Conservation (phyloP, 2,888 invertebrate genomes). For the Diaphora mendica region DNA sequence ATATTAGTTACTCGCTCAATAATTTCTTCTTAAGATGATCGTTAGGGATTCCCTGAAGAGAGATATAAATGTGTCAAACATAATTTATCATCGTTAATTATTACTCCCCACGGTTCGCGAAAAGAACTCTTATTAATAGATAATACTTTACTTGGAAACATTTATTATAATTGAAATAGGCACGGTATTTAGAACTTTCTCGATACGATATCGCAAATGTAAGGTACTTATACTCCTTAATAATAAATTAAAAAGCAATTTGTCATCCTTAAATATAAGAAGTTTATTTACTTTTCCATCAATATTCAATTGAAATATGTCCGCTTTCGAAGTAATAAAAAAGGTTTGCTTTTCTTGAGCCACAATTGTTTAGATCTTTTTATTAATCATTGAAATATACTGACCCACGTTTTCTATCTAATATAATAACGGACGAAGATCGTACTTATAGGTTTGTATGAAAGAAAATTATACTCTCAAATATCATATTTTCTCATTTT, state of each 20-base stretch:
- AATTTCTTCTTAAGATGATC: background rate
- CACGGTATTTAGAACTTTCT: background rate
- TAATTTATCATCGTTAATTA: constrained; percentile 3
- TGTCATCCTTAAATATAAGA: background rate
- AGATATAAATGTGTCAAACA: constrained; percentile 2
- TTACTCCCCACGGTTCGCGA: background rate
- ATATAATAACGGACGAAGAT: background rate
- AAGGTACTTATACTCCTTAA: background rate
- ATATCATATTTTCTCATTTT: no score
- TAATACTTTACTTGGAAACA: background rate
- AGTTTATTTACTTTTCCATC: background rate
- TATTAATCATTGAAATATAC: background rate
- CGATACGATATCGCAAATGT: background rate
- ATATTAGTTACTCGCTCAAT: background rate
- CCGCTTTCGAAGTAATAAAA: background rate
- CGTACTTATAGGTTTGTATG: background rate
- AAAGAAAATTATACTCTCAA: background rate
- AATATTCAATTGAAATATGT: background rate
- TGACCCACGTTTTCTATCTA: background rate
- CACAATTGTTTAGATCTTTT: background rate
- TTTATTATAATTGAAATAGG: background rate
- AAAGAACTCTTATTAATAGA: background rate
- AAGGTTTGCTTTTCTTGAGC: background rate
- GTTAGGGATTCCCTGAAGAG: background rate
- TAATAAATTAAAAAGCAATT: background rate